Base-by-base conservation (phyloP, 2,888 invertebrate species). In the Drosophila affinis region DNA sequence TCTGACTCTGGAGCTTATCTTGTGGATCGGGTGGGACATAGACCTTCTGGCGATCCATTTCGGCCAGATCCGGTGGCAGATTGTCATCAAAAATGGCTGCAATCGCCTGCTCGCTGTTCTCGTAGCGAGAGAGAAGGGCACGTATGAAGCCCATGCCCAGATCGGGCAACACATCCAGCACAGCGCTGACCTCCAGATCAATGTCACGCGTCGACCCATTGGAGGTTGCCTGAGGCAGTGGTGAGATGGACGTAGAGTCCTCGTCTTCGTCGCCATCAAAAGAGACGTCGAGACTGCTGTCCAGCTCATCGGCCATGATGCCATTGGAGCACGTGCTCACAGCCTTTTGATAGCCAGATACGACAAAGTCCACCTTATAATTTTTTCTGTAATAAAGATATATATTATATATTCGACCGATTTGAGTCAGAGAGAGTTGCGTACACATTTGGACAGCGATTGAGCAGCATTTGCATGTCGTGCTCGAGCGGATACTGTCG, bases 61-160 rank as follows among this genome's bases (percentile, higher is more conserved):
- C 63, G 2, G 78, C 81, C 32, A 92, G 72, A 81, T 92, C 92
- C 0, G 92, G 92, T 10, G 92, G 92, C n/a, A 92, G 75, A 81
- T 92, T 92, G 18, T 89, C 95, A 91, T 98, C 98, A 55, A 98
- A 92, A 68, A 98, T 93, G 53, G 96, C 96, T 90, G 97, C 95
- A 68, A 98, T 95, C 3, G 97, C 97, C 78, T 94, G 93, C 77
- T 95, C 96, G 0, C 95, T 93, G 79, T 95, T 94, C 21, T 96
- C 94, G 86, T 96, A 97, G 86, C 96, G 94, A 80, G 96, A 93
- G 60, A 98, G 92, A 81, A 97, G 96, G 88, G 94, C 94, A 91
- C 97, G 92, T 39, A 95, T 93, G 72, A 94, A 94, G 0, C 94
- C 97, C 84, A 96, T 96, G 0, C 97, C 97, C 54, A 97, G 93